Conservation (phyloP, 2,113 vertebrate species). For the Bubalus kerabau region DNA sequence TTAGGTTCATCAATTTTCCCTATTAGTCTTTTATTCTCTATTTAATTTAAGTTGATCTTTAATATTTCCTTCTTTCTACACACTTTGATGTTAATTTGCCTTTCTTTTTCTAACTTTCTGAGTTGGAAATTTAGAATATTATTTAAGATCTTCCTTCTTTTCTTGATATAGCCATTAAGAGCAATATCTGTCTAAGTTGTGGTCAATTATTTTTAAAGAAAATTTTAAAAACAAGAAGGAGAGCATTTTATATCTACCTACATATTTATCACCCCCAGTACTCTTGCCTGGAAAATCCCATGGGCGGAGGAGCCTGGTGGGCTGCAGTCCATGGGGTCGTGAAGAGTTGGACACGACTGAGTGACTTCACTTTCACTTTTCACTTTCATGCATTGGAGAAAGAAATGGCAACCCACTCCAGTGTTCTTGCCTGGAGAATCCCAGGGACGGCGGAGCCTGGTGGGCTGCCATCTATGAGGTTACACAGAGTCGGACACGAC, state of each 20-base stretch:
- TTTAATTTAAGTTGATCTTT: background rate
- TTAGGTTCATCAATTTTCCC: background rate
- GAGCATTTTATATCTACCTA: background rate
- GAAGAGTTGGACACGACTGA: no score
- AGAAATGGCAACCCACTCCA: no score
- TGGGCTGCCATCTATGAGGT: no score
- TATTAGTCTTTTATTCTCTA: background rate
- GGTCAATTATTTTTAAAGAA: background rate
- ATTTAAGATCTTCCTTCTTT: background rate
- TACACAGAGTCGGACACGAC: no score
- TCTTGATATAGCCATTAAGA: background rate
- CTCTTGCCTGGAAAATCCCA: background rate
- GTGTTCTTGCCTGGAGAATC: no score
- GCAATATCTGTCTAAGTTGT: background rate
- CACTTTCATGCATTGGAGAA: no score
- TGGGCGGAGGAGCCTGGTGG: no score
- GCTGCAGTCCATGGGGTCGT: no score
- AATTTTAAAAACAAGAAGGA: background rate
- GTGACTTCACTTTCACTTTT: no score
- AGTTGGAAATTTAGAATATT: background rate
- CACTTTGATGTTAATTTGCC: background rate
- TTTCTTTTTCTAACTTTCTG: background rate
- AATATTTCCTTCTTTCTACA: background rate
- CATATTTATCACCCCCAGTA: background rate
- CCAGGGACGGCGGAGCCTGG: no score